Percentiles rank a stretch among this genome's conserved stretches.
Conservation (phyloP, 1,140 invertebrate species). For the Carposina sasakii region DNA sequence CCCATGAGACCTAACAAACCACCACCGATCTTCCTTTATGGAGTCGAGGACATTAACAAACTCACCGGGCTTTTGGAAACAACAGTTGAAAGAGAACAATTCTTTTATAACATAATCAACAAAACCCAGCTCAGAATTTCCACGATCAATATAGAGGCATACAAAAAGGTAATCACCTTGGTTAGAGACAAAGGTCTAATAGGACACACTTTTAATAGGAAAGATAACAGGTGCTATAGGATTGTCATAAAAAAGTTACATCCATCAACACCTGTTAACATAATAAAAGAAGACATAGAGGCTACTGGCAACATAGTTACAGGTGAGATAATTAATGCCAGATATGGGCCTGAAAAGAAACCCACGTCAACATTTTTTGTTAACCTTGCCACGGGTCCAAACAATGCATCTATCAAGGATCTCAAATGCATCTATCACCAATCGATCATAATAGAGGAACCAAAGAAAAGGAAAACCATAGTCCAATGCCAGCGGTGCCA, state of each 20-base stretch:
- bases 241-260: constrained; percentile 13
- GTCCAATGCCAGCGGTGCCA: constrained; percentile 21
- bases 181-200: constrained; percentile 9
- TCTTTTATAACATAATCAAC: constrained; percentile 9
- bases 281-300: neutral
- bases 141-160: neutral
- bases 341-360: constrained; percentile 4
- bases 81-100: neutral
- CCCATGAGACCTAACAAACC: constrained; percentile 6
- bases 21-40: constrained; percentile 12
- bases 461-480: constrained; percentile 13
- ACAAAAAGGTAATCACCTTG: constrained; percentile 7
- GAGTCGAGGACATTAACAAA: constrained; percentile 9
- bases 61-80: constrained; percentile 8
- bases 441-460: constrained; percentile 14
- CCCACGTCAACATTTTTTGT: constrained; percentile 19
- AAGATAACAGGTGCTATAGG: constrained; percentile 13
- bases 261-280: constrained; percentile 9
- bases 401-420: constrained; percentile 12
- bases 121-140: constrained; percentile 7
- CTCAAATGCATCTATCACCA: constrained; percentile 11
- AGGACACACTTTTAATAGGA: constrained; percentile 18
- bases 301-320: neutral
- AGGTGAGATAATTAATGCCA: constrained; percentile 3
- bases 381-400: constrained; percentile 28